Evolutionary conservation across 2,797 vertebrate species (phyloP).

Genomic region (Epinephelus malabaricus): DNA sequence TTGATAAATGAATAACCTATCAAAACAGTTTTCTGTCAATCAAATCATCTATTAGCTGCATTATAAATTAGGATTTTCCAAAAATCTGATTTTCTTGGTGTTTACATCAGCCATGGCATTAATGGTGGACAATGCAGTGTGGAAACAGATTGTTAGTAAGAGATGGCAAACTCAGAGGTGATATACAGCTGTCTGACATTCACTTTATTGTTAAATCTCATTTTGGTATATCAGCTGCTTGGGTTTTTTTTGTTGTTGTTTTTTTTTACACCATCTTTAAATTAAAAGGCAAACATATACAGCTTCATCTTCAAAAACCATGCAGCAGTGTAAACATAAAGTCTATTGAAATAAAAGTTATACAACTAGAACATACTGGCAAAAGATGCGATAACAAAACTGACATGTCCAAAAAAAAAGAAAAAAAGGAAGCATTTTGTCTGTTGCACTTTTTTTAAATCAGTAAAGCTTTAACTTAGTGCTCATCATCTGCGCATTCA

Average conservation of each 20-base stretch:
- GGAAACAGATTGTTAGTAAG: not conserved
- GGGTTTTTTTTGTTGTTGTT: not conserved
- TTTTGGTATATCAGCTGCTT: conserved; percentile 85
- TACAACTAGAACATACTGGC: conserved; percentile 64
- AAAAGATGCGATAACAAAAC: conserved; percentile 57
- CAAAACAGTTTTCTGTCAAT: not conserved
- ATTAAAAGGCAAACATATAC: conserved; percentile 80
- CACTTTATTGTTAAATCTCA: conserved; percentile 85
- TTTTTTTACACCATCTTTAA: conserved; percentile 68
- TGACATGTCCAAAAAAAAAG: conserved; percentile 24
- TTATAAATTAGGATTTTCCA: not conserved
- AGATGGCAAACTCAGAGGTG: not conserved
- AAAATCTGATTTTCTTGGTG: not conserved
- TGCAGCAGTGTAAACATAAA: conserved; percentile 81
- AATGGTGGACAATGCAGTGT: not conserved
- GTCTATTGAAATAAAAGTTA: conserved; percentile 70
- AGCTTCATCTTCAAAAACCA: conserved; percentile 76
- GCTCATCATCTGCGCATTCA: conserved; percentile 30
- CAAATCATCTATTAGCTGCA: not conserved
- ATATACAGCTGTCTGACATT: conserved; percentile 75
- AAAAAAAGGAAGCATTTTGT: conserved; percentile 39
- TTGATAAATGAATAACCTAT: not conserved
- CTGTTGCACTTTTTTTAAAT: conserved; percentile 47
- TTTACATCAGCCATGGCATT: not conserved
- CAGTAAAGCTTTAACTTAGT: conserved; percentile 48